These are phyloP conservation scores for Calidris pygmaea DNA, from an alignment of 2,113 vertebrate species.

Conservation along the genomic window DNA sequence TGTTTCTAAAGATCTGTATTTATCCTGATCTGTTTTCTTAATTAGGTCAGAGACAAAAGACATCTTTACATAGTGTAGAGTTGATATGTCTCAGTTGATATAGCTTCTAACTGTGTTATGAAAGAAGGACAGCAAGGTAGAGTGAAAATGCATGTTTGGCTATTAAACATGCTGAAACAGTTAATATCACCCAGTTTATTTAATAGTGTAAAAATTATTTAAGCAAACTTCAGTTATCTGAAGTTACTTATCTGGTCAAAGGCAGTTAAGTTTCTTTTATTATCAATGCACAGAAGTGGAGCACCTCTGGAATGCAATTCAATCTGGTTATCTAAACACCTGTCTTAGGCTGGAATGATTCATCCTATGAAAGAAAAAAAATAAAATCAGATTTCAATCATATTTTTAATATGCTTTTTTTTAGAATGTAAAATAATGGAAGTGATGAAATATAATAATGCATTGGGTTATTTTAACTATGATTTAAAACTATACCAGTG, in stretches of 20 bases:
- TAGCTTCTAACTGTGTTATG: neutral
- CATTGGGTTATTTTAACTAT: neutral
- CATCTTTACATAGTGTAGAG: neutral
- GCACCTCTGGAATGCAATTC: neutral
- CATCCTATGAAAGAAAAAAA: neutral
- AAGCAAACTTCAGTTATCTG: neutral
- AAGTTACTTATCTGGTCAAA: neutral
- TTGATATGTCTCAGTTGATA: neutral
- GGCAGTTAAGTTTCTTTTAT: neutral
- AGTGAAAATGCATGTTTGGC: neutral
- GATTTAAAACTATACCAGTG: neutral
- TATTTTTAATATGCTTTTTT: neutral
- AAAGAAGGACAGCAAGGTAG: neutral
- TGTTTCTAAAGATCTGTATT: neutral
- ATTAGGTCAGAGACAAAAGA: neutral
- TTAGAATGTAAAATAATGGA: neutral
- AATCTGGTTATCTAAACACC: neutral
- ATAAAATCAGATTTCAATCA: neutral
- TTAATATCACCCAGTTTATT: neutral
- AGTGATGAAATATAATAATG: neutral
- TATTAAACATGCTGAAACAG: neutral
- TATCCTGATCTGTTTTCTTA: neutral
- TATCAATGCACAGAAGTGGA: neutral
- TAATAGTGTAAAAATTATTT: neutral
- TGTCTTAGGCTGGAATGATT: neutral